These are phyloP conservation scores for Oscheius sp. DNA, from an alignment of 1,140 invertebrate species.

Conservation along the genomic window DNA sequence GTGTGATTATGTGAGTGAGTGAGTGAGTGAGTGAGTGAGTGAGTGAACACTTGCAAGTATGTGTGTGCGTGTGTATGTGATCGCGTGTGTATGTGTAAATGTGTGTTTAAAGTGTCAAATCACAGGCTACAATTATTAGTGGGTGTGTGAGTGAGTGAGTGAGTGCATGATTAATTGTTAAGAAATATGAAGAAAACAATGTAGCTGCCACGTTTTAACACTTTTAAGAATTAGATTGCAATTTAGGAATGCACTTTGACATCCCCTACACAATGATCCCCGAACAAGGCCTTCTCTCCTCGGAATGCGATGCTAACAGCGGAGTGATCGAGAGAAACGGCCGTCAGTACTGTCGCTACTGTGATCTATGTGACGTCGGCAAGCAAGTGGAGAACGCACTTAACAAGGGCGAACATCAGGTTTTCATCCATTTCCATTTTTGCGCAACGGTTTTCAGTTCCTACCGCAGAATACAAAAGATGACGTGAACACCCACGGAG, in stretches of 20 bases:
- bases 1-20: no score
- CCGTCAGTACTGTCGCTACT: conserved; percentile 59
- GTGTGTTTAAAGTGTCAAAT: no score
- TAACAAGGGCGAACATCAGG: conserved; percentile 48
- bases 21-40: no score
- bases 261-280: conserved; percentile 60
- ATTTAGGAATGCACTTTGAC: conserved; percentile 57
- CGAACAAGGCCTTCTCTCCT: conserved; percentile 56
- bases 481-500: neutral
- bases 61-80: no score
- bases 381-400: conserved; percentile 54
- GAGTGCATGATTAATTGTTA: no score
- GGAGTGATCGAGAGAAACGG: conserved; percentile 60
- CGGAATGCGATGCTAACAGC: conserved; percentile 56
- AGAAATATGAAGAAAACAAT: no score
- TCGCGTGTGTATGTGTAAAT: no score
- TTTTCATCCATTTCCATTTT: no score
- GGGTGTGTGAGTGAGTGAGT: no score
- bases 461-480: conserved; percentile 7
- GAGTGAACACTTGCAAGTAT: no score
- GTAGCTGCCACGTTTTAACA: no score
- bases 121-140: no score
- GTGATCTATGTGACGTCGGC: conserved; percentile 52
- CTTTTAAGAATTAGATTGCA: conserved; percentile 15
- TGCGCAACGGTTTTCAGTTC: conserved; percentile 10